Conservation (phyloP, 2,888 invertebrate genomes). For the Hirtodrosophila cameraria region DNA sequence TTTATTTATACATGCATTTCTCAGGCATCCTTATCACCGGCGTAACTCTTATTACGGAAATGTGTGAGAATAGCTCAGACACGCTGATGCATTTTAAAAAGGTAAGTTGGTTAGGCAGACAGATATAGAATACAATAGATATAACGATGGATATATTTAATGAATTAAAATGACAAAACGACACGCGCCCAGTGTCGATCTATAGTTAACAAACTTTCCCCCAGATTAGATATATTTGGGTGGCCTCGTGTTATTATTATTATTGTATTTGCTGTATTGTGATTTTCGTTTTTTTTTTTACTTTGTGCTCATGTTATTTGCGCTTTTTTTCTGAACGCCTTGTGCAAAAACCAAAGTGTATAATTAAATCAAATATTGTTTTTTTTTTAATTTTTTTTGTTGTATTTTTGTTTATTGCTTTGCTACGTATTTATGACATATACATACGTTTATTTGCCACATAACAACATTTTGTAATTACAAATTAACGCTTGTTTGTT, state of each 20-base stretch:
- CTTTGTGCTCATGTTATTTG: conserved; percentile 20
- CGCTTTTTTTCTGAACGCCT: conserved; percentile 14
- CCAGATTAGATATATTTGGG: conserved; percentile 26
- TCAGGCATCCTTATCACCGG: conserved; percentile 97
- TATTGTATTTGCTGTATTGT: conserved; percentile 26
- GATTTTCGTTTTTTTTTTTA: neutral
- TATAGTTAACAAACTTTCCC: neutral
- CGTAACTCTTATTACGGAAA: conserved; percentile 98
- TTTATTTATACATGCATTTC: neutral
- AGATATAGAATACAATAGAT: neutral
- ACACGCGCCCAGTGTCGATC: conserved; percentile 2
- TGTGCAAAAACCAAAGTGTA: conserved; percentile 8
- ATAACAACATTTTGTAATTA: conserved; percentile 52
- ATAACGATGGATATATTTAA: too few relatives aligned
- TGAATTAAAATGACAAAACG: neutral
- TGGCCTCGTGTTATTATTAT: conserved; percentile 9
- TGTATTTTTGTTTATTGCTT: conserved; percentile 29
- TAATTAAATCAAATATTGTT: too few relatives aligned
- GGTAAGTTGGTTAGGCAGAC: conserved; percentile 86
- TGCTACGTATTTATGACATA: conserved; percentile 39
- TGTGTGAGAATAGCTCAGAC: conserved; percentile 99
- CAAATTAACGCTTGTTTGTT: conserved; percentile 74
- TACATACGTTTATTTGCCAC: conserved; percentile 26
- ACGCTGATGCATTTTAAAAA: conserved; percentile 99
- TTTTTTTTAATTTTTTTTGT: conserved; percentile 14